Base-by-base conservation (phyloP, 2,113 vertebrate species). In the Epinephelus fuscoguttatus region DNA sequence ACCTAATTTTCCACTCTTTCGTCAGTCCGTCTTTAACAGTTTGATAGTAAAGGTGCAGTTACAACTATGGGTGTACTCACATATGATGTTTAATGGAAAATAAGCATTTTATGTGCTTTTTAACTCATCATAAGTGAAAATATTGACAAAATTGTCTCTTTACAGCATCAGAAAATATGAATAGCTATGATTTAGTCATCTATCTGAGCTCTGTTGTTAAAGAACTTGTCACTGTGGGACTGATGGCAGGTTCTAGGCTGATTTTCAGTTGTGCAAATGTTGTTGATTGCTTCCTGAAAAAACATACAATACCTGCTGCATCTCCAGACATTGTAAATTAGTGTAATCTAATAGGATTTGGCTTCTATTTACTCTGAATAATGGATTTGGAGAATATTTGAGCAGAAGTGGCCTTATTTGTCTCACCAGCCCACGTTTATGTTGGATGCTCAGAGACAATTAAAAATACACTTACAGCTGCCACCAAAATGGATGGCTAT, bases 1-100 rank as follows among this genome's bases (percentile, higher is more conserved):
- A 70, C 68, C 78, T 40, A 19, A 56, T 82, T 84, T 59, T 77
- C 50, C 61, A 47, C 52, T 81, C 27, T 66, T 56, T 59, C n/a
- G 50, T 75, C 25, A 40, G 84, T 50, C 18, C 40, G 50, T 4
- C 55, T 84, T 45, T 49, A 69, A 30, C 59, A 52, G 37, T 61
- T 68, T 50, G 23, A 69, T 70, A 42, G 75, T 64, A 52, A 60
- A 57, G 8, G 47, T 60, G 15, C 33, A 19, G 30, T 33, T 37
- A 10, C 3, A 3, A 37, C 37, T 78, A 0, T 33, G 11, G 7
- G 10, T 64, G 66, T 52, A 11, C 18, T 57, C 7, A 15, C 23
- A 62, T n/a, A 4, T 25, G 17, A 75, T 8, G 62, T 70, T 55
- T 2, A 33, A 75, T 27, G 4, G 2, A 68, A 75, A 25, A 67